These are phyloP conservation scores for Cyrtonyx montezumae DNA, from an alignment of 2,113 vertebrate genomes.

Conservation along the genomic window DNA sequence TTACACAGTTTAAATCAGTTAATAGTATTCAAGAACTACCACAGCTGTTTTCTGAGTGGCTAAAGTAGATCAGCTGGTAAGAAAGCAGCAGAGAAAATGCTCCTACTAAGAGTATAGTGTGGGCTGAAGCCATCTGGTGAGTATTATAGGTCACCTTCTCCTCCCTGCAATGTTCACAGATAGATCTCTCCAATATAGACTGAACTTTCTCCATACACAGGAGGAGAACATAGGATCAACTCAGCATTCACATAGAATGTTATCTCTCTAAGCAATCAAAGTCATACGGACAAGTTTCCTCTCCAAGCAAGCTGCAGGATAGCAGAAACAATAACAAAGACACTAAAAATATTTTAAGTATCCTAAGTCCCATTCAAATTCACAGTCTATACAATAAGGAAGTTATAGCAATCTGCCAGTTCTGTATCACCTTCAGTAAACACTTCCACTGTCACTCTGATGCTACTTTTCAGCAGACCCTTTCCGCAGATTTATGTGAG, in stretches of 20 bases:
- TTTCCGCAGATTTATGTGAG: not conserved
- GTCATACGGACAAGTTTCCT: not conserved
- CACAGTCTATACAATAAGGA: not conserved
- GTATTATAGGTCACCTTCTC: conserved; percentile 11
- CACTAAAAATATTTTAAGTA: not conserved
- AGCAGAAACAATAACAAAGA: not conserved
- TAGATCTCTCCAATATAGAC: no score
- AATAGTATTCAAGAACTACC: conserved; percentile 38
- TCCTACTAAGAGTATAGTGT: not conserved
- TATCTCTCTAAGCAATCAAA: not conserved
- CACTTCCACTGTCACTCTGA: not conserved
- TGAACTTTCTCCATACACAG: not conserved
- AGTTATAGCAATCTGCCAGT: not conserved
- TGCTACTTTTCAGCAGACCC: no score
- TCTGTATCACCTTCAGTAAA: not conserved
- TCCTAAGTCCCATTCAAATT: not conserved
- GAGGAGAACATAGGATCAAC: not conserved
- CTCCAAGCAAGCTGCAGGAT: not conserved
- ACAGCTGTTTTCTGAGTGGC: conserved; percentile 53
- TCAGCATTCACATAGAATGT: not conserved
- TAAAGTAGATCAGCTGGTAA: conserved; percentile 56
- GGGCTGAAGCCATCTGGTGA: conserved; percentile 59
- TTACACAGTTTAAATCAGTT: conserved; percentile 1
- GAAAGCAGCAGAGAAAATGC: conserved; percentile 11
- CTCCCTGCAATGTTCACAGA: not conserved